Evolutionary conservation across 2,113 vertebrate species (phyloP).

Genomic region (Felis chaus): DNA sequence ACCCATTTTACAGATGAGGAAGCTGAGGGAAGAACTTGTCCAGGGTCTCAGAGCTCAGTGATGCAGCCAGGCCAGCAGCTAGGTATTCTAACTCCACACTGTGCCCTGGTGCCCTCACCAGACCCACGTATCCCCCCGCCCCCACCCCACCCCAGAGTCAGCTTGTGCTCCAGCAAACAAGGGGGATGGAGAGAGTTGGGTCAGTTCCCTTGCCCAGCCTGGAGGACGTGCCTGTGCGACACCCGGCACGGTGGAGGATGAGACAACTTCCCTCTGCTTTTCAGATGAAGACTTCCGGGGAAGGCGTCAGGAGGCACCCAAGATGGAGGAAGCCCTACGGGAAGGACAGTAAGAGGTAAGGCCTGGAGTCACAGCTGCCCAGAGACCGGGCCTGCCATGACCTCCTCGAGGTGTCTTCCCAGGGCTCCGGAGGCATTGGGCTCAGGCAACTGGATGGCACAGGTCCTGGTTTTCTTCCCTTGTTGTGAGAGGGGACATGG

Average conservation of each 20-base stretch:
- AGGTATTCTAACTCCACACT: background rate
- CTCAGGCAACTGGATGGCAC: background rate
- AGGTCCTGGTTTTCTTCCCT: background rate
- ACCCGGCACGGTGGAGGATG: background rate
- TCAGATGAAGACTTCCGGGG: constrained; percentile 91
- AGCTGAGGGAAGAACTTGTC: background rate
- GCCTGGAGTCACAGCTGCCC: background rate
- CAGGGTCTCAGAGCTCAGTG: background rate
- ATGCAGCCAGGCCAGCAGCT: background rate
- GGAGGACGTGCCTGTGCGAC: background rate
- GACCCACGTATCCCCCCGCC: background rate
- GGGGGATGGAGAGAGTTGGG: background rate
- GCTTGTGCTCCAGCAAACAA: background rate
- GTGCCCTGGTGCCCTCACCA: background rate
- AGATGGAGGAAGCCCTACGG: constrained; percentile 85
- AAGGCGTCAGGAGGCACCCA: constrained; percentile 83
- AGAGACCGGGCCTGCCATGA: background rate
- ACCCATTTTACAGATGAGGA: background rate
- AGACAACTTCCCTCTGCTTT: constrained; percentile 65
- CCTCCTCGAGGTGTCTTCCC: background rate
- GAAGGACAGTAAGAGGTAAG: constrained; percentile 91
- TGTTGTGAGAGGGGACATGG: background rate
- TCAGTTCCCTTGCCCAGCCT: background rate
- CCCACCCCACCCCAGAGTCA: background rate
- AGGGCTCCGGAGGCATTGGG: background rate